These are phyloP conservation scores for Apostichopus leukothele DNA, from an alignment of 53 echinoderm and acorn worm species.

Conservation along the genomic window DNA sequence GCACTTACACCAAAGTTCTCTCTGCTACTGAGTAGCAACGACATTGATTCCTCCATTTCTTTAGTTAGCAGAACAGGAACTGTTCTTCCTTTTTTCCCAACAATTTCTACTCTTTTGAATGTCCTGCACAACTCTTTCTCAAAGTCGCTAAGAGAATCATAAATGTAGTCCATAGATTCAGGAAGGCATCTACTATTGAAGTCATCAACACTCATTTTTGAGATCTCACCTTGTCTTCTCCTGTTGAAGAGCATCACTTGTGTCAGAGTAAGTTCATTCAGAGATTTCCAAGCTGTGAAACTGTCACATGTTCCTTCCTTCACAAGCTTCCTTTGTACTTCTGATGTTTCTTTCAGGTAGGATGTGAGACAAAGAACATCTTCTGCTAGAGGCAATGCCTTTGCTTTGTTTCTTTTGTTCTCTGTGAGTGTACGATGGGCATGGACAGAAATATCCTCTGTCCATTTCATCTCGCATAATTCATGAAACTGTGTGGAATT, in stretches of 20 bases:
- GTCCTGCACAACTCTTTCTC: conserved; percentile 44
- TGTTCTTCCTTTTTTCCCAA: conserved; percentile 58
- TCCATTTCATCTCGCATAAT: conserved; percentile 45
- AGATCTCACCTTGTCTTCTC: conserved; percentile 46
- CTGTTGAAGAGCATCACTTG: conserved; percentile 58
- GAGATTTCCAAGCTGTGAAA: conserved; percentile 35
- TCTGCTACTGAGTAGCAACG: conserved; percentile 48
- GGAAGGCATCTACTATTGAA: conserved; percentile 7
- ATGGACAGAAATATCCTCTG: conserved; percentile 8
- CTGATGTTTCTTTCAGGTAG: conserved; percentile 19
- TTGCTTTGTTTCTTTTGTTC: conserved; percentile 22
- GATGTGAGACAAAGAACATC: conserved; percentile 43
- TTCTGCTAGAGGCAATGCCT: conserved; percentile 31
- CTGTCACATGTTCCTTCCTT: background rate
- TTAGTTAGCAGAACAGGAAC: conserved; percentile 71
- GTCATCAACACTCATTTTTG: conserved; percentile 43
- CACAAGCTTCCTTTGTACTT: conserved; percentile 24
- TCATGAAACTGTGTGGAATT: background rate
- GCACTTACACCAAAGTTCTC: conserved; percentile 48
- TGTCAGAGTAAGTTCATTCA: conserved; percentile 46
- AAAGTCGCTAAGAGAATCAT: conserved; percentile 33
- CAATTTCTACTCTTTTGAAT: conserved; percentile 51
- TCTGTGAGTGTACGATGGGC: conserved; percentile 16
- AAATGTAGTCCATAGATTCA: conserved; percentile 26
- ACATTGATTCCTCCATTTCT: conserved; percentile 52